Percentiles rank a stretch among this genome's conserved stretches.
phyloP scores from a whole-genome alignment of 2,113 vertebrate genomes.

The Oreocharis arfaki region DNA sequence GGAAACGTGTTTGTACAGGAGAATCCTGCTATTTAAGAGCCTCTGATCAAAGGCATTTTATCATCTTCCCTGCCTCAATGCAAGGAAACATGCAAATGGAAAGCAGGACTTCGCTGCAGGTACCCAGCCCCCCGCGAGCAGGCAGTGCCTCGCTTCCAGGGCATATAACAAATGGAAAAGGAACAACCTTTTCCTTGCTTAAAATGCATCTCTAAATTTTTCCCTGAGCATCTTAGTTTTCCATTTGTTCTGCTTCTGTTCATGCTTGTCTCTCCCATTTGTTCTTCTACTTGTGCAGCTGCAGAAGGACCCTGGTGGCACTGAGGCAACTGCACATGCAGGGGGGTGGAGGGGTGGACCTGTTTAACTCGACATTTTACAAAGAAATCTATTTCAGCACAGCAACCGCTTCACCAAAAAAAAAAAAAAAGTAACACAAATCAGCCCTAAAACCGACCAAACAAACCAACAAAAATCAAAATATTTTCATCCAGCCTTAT shows the following conservation, averaged over 20 bases:
- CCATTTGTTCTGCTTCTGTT: not conserved
- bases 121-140: not conserved
- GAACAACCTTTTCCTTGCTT: not conserved
- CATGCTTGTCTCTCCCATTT: not conserved
- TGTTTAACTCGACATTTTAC: accelerated
- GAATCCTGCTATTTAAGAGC: not conserved
- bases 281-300: not conserved
- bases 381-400: not conserved
- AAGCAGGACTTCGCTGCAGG: not conserved
- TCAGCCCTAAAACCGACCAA: not conserved
- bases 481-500: not conserved
- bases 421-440: accelerated
- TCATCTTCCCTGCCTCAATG: not conserved
- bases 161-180: not conserved
- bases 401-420: not conserved
- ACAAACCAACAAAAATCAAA: accelerated
- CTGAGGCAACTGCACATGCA: not conserved
- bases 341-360: not conserved
- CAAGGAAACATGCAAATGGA: not conserved
- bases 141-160: not conserved
- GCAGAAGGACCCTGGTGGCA: not conserved
- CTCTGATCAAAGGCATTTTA: not conserved
- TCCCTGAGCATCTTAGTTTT: not conserved
- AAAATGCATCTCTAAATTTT: not conserved
- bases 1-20: not conserved